Percentiles rank a stretch among this genome's conserved stretches.
Conservation (phyloP, 2,797 vertebrate genomes). For the Ctenopoma multispine region DNA sequence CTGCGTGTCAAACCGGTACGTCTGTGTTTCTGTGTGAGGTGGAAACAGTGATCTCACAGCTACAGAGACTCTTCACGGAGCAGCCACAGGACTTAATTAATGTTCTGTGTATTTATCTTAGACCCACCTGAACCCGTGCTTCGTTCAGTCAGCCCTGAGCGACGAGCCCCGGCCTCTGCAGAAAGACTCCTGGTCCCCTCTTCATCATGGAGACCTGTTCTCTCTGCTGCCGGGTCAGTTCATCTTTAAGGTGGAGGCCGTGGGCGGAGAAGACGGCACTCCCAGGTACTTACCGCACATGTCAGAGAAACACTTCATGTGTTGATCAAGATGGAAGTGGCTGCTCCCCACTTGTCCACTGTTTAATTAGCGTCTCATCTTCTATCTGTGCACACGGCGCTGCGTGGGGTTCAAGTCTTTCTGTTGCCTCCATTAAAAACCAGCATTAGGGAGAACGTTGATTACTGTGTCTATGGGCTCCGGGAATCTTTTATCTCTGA, state of each 20-base stretch:
- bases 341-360: constrained; percentile 20
- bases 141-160: constrained; percentile 76
- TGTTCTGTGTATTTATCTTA: constrained; percentile 44
- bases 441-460: neutral
- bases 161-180: constrained; percentile 80
- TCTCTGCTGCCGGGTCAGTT: constrained; percentile 87
- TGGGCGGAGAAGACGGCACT: constrained; percentile 20
- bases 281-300: constrained; percentile 58
- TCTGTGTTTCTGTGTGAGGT: neutral
- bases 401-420: neutral
- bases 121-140: constrained; percentile 90
- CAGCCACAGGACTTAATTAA: too few relatives aligned
- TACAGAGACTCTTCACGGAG: neutral
- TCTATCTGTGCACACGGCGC: constrained; percentile 10
- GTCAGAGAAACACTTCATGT: neutral
- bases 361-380: constrained; percentile 36
- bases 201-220: constrained; percentile 84
- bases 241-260: constrained; percentile 79
- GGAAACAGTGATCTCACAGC: neutral
- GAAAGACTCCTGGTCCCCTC: constrained; percentile 79
- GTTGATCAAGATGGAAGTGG: neutral
- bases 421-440: constrained; percentile 4
- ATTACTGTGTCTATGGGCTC: neutral
- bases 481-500: neutral
- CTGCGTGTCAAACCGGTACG: constrained; percentile 89